Base-by-base conservation (phyloP, 2,113 vertebrate species). In the Entelurus aequoreus region DNA sequence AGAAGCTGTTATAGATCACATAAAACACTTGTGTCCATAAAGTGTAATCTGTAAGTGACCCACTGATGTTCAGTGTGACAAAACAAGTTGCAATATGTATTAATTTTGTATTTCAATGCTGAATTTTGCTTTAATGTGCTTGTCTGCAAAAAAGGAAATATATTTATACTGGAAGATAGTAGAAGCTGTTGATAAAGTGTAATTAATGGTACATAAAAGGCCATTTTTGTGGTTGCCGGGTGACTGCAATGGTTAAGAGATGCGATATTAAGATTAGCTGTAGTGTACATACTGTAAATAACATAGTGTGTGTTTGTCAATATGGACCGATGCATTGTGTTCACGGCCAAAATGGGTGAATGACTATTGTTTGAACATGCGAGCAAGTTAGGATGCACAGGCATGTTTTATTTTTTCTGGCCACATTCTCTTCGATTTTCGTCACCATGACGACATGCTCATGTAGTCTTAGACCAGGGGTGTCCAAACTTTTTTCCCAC, bases 251-350 rank as follows among this genome's bases (percentile, higher is more conserved):
- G 56, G 57, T 38, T 47, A 68, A 67, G 8, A 48, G 69, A 60
- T 63, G 62, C 65, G 58, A 57, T 61, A 65, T 67, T 64, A 28
- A 51, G 46, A n/a, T 60, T 61, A 69, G 38, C 50, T 53, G 42
- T 55, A 3, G 38, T 84, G 76, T 81, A 85, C 76, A 83, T 75
- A 62, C 15, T 79, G 75, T 81, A 76, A 55, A 70, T 80, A 69
- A 53, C 8, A 54, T 42, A 60, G 28, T 71, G 51, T 71, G 66
- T 62, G 7, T 68, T 6, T 37, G 16, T 44, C 35, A 14, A 10
- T 54, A 54, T 35, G 54, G 11, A 49, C 8, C 48, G 61, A 59
- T 5, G 5, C 9, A 56, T 68, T 62, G 36, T 14, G 6, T 47
- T 59, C 21, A 56, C 46, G 55, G 60, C 55, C 66, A 65, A 28